Conservation (phyloP, 2,888 invertebrate genomes). For the Galerucella nymphaeae region DNA sequence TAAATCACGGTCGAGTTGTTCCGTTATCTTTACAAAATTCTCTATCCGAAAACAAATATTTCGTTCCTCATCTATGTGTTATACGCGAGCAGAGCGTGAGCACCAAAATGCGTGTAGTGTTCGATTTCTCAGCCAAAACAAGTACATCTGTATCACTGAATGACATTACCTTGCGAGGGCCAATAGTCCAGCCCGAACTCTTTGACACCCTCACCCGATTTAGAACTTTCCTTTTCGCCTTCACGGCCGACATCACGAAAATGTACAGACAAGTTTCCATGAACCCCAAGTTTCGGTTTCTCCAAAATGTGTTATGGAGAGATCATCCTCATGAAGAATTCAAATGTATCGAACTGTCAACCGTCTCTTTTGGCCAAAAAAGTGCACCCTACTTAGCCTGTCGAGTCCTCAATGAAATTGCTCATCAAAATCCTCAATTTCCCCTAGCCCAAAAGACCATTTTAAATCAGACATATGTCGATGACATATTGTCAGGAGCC, state of each 20-base stretch:
- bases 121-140: constrained; percentile 29
- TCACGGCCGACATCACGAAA: constrained; percentile 1
- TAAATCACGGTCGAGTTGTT: not conserved
- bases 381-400: not conserved
- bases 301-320: no score
- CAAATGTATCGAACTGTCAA: not conserved
- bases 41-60: not conserved
- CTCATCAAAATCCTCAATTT: not conserved
- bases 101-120: constrained; percentile 38
- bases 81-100: constrained; percentile 1
- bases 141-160: constrained; percentile 21
- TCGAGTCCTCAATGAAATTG: not conserved
- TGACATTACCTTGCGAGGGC: constrained; percentile 24
- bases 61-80: not conserved
- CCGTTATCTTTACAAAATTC: not conserved
- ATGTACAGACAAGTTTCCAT: not conserved
- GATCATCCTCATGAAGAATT: not conserved
- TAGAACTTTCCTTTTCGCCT: not conserved
- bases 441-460: not conserved
- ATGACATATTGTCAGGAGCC: not conserved
- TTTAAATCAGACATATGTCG: not conserved
- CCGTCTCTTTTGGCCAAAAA: not conserved
- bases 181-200: constrained; percentile 28
- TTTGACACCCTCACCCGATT: constrained; percentile 14
- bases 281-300: no score